Evolutionary conservation across 2,888 invertebrate species (phyloP).

Genomic region (Hemistola chrysoprasaria): DNA sequence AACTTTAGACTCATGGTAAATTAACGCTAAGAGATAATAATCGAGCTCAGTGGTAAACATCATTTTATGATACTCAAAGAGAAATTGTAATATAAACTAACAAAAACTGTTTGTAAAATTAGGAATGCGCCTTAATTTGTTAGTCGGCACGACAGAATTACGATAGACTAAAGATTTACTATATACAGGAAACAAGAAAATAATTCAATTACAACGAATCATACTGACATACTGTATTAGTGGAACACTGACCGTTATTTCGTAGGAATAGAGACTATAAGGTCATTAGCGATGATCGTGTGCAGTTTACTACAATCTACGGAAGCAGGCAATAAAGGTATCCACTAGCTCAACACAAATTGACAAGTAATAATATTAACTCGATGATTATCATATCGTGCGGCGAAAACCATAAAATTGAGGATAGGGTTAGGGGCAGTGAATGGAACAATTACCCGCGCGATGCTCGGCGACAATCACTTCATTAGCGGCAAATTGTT

Average conservation of each 20-base stretch:
- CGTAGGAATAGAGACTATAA: conserved; percentile 7
- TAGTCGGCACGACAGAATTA: conserved; percentile 5
- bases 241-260: not conserved
- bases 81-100: not conserved
- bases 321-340: conserved; percentile 48
- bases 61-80: no score
- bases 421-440: conserved; percentile 54
- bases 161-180: conserved; percentile 8
- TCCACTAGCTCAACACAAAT: conserved; percentile 44
- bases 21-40: no score
- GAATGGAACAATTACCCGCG: conserved; percentile 58
- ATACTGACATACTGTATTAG: not conserved
- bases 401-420: conserved; percentile 56
- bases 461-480: conserved; percentile 53
- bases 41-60: no score
- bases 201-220: conserved; percentile 9
- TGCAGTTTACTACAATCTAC: conserved; percentile 10
- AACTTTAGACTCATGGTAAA: no score
- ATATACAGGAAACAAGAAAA: conserved; percentile 9
- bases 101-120: conserved; percentile 2
- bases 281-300: conserved; percentile 2
- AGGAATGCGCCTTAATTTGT: not conserved
- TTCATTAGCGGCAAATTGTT: conserved; percentile 51
- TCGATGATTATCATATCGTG: conserved; percentile 51
- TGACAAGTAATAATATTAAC: conserved; percentile 62